phyloP scores from a whole-genome alignment of 2,797 vertebrate genomes.

The Sebastiscus tertius region DNA sequence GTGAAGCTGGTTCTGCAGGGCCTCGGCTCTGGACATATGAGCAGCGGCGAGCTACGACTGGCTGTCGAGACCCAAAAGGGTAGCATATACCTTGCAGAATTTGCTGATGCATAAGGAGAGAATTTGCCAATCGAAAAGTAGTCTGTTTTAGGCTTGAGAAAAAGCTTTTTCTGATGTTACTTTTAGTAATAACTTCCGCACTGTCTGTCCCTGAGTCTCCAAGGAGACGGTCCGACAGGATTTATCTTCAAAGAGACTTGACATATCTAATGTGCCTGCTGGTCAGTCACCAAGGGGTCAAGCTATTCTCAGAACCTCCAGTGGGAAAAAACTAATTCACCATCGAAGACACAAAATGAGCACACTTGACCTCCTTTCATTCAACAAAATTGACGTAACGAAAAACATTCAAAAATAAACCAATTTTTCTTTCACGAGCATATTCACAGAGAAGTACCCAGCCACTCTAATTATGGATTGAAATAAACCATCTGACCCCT shows the following conservation, averaged over 20 bases:
- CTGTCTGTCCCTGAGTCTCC: slow-evolving; percentile 34
- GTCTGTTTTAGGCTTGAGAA: not conserved
- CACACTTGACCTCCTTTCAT: slow-evolving; percentile 19
- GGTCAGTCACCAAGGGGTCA: slow-evolving; percentile 59
- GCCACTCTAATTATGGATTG: slow-evolving; percentile 1
- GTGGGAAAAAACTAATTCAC: slow-evolving; percentile 33
- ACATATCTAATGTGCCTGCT: slow-evolving; percentile 56
- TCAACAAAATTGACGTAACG: slow-evolving; percentile 6
- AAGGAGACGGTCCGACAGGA: slow-evolving; percentile 44
- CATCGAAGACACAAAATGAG: slow-evolving; percentile 27
- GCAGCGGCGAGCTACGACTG: not conserved
- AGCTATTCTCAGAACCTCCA: slow-evolving; percentile 61
- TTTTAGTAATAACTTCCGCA: slow-evolving; percentile 15
- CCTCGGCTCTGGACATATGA: not conserved
- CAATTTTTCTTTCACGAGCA: not conserved
- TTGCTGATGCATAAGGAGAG: not conserved
- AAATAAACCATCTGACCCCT: slow-evolving; percentile 25
- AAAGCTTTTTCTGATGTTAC: slow-evolving; percentile 15
- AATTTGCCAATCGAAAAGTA: not conserved
- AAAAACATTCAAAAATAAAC: slow-evolving; percentile 38
- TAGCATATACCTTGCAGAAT: slow-evolving; percentile 21
- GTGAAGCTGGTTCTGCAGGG: slow-evolving; percentile 55
- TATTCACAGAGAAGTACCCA: slow-evolving; percentile 7
- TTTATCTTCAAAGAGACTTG: slow-evolving; percentile 57
- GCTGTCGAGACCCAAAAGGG: slow-evolving; percentile 35